These are phyloP conservation scores for Loripinus fragilis DNA, from an alignment of 2,888 invertebrate species.

Conservation along the genomic window DNA sequence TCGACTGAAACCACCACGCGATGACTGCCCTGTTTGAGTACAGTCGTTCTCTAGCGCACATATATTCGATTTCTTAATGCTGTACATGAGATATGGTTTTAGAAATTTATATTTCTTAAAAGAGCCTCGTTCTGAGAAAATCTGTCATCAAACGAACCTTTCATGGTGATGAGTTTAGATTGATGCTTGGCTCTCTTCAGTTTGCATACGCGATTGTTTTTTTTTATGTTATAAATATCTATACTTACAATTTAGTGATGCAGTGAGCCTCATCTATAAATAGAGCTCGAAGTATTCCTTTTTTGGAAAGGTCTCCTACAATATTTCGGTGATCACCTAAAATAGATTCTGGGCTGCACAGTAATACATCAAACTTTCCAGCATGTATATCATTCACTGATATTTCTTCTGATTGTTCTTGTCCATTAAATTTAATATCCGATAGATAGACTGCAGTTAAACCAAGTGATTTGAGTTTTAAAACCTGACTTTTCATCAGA, in stretches of 20 bases:
- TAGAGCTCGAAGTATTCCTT: not conserved
- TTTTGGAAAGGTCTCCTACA: not conserved
- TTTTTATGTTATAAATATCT: no score
- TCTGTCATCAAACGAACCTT: no score
- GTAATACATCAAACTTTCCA: not conserved
- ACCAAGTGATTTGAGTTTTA: not conserved
- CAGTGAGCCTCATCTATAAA: slow-evolving; percentile 8
- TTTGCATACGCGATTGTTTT: no score
- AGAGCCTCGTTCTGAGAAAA: no score
- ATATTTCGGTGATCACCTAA: not conserved
- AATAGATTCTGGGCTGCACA: not conserved
- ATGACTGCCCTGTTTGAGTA: no score
- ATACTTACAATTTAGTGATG: slow-evolving; percentile 2
- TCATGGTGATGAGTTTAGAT: no score
- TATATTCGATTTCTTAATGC: no score
- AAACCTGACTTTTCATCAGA: slow-evolving; percentile 6
- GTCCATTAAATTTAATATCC: not conserved
- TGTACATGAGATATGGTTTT: no score
- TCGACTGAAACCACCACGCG: no score
- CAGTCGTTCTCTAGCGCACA: no score
- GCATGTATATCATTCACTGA: not conserved
- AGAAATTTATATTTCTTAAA: no score
- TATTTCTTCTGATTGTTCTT: not conserved
- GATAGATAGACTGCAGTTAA: slow-evolving; percentile 8
- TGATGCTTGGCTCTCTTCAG: no score